Percentiles rank a stretch among this genome's conserved stretches.
Evolutionary conservation across 2,113 vertebrate species (phyloP).

Genomic region (Podarcis cretensis): DNA sequence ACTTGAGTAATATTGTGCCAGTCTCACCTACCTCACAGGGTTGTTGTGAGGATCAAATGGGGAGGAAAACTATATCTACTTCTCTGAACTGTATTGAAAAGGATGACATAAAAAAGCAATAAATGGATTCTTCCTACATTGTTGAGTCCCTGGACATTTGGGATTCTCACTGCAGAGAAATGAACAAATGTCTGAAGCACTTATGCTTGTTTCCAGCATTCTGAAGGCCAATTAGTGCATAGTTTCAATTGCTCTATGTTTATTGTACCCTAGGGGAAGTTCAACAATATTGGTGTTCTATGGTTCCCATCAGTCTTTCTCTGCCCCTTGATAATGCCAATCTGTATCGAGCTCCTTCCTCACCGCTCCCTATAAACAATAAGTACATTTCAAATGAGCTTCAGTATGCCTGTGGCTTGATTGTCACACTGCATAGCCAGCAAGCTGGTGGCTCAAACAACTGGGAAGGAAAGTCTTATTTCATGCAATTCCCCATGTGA

Average conservation of each 20-base stretch:
- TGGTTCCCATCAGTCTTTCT: conserved; percentile 11
- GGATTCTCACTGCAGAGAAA: background rate
- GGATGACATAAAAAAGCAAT: background rate
- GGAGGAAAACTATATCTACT: no score
- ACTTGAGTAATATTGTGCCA: no score
- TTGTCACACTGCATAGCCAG: background rate
- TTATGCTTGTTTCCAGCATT: background rate
- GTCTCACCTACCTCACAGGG: no score
- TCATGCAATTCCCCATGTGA: background rate
- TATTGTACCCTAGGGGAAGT: conserved; percentile 2
- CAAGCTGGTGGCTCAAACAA: background rate
- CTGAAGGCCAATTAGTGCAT: conserved; percentile 10
- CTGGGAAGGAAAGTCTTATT: background rate
- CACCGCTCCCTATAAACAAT: background rate
- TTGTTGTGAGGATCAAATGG: no score
- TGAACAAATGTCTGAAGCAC: background rate
- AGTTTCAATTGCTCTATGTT: background rate
- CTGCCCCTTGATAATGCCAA: conserved; percentile 2
- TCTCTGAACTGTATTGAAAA: background rate
- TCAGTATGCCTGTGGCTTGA: background rate
- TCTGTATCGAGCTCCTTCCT: background rate
- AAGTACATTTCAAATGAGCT: background rate
- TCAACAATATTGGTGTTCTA: conserved; percentile 6
- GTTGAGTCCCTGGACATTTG: background rate
- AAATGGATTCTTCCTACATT: background rate